Percentiles rank a stretch among this genome's conserved stretches.
phyloP scores from a whole-genome alignment of 2,113 vertebrate species.

The Crotalus helleri region DNA sequence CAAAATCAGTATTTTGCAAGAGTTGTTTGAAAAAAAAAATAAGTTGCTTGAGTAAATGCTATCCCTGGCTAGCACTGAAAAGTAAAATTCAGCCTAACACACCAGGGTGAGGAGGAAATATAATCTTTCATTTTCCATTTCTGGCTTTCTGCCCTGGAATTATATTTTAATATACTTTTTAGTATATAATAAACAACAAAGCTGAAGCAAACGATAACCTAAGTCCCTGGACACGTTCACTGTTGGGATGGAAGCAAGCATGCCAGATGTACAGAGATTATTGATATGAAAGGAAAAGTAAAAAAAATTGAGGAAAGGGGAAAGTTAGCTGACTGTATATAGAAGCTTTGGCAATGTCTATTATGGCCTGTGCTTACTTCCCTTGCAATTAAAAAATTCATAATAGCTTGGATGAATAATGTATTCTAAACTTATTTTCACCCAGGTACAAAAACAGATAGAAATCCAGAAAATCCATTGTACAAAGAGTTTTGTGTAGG shows the following conservation, averaged over 20 bases:
- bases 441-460: constrained; percentile 34
- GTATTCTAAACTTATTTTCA: constrained; percentile 46
- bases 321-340: constrained; percentile 18
- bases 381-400: constrained; percentile 17
- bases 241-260: constrained; percentile 35
- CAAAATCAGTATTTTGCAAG: not conserved
- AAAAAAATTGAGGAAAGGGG: not conserved
- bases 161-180: constrained; percentile 25
- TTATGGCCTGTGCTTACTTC: constrained; percentile 25
- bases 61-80: not conserved
- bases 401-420: constrained; percentile 29
- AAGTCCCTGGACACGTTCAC: constrained; percentile 13
- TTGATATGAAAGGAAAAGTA: constrained; percentile 9
- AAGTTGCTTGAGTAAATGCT: not conserved
- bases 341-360: constrained; percentile 6
- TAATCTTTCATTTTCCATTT: constrained; percentile 32
- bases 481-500: constrained; percentile 18
- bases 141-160: constrained; percentile 1
- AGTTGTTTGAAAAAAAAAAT: not conserved
- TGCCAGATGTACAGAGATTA: constrained; percentile 45
- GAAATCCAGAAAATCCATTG: constrained; percentile 37
- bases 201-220: constrained; percentile 34
- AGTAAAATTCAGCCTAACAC: not conserved
- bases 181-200: constrained; percentile 32
- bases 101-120: constrained; percentile 16